Evolutionary conservation across 2,797 vertebrate species (phyloP), one percentile per base, ranked within the genome.

Genomic region (Sebastes alutus): DNA sequence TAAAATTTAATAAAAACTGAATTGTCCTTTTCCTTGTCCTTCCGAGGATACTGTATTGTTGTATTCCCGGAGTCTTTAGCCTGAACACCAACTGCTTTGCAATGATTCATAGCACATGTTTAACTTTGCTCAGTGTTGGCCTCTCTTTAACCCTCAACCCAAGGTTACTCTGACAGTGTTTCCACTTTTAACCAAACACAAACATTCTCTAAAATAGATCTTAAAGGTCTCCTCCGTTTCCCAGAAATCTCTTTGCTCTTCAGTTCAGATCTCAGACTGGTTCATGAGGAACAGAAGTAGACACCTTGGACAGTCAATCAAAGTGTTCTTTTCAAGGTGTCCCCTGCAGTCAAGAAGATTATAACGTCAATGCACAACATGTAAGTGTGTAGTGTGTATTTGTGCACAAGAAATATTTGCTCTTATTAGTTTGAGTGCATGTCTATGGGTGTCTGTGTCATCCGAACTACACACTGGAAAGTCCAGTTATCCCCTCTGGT

Each of bases 401-500:
- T 64, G 42, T 32, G 7, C 25, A 54, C 52, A 4, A 16, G 30
- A 69, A 22, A 65, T 33, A 60, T 20, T 20, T 60, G 59, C 66
- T 42, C 12, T 58, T 18, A 32, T 79, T 55, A 82, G 35, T 38
- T 72, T 58, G 61, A 49, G 49, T 62, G 18, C 66, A 8, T 33
- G 33, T n/a, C 14, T 82, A 55, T 59, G 52, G 56, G 49, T 69
- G 73, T 72, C 58, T 66, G 42, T 80, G 59, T 56, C 66, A 55
- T 78, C 18, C 0, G 13, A 83, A 74, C 30, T 64, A 23, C 67
- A 68, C 63, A 60, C 58, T 5, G 11, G 22, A 52, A 46, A 64
- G 65, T 71, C 25, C 42, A 27, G 18, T 77, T 80, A 85, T 89
- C 75, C 77, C 77, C 58, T 59, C 46, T 70, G 49, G 75, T 83